phyloP scores from a whole-genome alignment of 2,888 invertebrate genomes.

The Drosophila sordidula region DNA sequence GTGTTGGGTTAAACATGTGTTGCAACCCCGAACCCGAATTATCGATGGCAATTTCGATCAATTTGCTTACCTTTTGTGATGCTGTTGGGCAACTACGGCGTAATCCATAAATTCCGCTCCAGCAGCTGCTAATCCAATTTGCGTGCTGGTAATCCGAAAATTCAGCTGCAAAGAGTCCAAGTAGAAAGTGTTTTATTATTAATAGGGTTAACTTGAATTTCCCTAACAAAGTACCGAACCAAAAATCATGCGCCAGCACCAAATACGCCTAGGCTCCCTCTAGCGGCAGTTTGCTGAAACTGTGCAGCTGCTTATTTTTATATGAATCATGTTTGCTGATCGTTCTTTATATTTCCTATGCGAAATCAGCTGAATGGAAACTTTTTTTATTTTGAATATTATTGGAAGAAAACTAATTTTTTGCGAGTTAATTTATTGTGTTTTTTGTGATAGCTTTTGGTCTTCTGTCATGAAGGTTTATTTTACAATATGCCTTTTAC shows the following conservation, averaged over 20 bases:
- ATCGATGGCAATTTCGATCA: constrained; percentile 21
- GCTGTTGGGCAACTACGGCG: constrained; percentile 13
- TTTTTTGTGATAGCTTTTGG: too few species aligned
- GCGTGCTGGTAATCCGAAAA: constrained; percentile 29
- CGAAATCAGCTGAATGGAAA: too few species aligned
- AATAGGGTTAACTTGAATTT: constrained; percentile 34
- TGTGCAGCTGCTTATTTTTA: neutral
- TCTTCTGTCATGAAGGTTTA: too few species aligned
- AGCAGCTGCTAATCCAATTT: constrained; percentile 58
- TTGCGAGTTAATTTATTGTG: too few species aligned
- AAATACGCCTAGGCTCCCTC: constrained; percentile 25
- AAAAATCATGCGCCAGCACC: constrained; percentile 34
- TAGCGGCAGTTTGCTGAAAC: constrained; percentile 34
- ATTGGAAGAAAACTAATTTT: neutral
- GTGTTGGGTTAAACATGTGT: constrained; percentile 56
- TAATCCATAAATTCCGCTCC: constrained; percentile 45
- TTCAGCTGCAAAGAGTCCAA: constrained; percentile 35
- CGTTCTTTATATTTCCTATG: neutral
- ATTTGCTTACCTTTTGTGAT: constrained; percentile 58
- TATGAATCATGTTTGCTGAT: neutral
- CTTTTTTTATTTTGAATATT: neutral
- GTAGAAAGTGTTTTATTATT: constrained; percentile 17
- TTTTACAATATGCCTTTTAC: too few species aligned
- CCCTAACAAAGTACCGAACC: constrained; percentile 55
- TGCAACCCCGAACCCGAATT: constrained; percentile 35